Evolutionary conservation across 1,140 invertebrate genomes (phyloP).

Genomic region (Drosophila pseudoananassae): DNA sequence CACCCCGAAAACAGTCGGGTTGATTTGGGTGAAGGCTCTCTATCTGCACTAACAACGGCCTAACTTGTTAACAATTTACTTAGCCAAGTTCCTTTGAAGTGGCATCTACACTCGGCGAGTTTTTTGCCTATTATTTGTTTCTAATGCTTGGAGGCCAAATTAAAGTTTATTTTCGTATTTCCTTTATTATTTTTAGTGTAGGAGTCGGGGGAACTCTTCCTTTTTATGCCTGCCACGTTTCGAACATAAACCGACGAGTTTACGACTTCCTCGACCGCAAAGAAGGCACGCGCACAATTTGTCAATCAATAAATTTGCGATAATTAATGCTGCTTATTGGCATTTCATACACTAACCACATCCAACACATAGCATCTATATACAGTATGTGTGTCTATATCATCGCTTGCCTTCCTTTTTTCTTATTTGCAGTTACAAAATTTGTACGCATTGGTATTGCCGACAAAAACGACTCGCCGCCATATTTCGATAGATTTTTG

Average conservation of each 20-base stretch:
- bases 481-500: slow-evolving; percentile 88
- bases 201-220: background rate
- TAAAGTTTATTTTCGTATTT: background rate
- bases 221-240: slow-evolving; percentile 75
- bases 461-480: slow-evolving; percentile 89
- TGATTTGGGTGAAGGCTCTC: slow-evolving; percentile 12
- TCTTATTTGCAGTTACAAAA: slow-evolving; percentile 85
- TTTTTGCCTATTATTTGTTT: background rate
- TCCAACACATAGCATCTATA: slow-evolving; percentile 30
- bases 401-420: slow-evolving; percentile 33
- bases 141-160: background rate
- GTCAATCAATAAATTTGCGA: slow-evolving; percentile 80
- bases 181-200: background rate
- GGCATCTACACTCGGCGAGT: background rate
- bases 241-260: slow-evolving; percentile 63
- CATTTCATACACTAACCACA: slow-evolving; percentile 66
- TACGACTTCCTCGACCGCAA: slow-evolving; percentile 54
- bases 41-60: background rate
- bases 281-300: slow-evolving; percentile 73
- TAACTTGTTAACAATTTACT: slow-evolving; percentile 18
- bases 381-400: slow-evolving; percentile 38
- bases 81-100: background rate
- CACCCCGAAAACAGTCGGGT: slow-evolving; percentile 1
- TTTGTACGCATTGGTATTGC: slow-evolving; percentile 85
- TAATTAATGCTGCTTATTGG: slow-evolving; percentile 81